phyloP scores from a whole-genome alignment of 2,797 vertebrate species.

The Halcyon smyrnensis region DNA sequence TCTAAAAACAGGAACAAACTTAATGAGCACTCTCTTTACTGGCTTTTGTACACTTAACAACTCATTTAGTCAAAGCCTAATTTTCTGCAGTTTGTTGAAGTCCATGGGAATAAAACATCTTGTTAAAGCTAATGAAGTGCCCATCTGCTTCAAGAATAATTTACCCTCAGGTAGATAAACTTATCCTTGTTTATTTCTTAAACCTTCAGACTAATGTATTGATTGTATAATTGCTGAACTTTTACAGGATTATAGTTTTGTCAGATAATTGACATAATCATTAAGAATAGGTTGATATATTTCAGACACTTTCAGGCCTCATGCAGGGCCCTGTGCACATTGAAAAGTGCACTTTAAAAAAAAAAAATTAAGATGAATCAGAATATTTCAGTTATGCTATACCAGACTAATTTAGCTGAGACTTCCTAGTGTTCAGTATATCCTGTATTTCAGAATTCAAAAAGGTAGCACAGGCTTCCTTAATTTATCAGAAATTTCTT shows the following conservation, averaged over 20 bases:
- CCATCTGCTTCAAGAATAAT: constrained; percentile 37
- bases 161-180: constrained; percentile 1
- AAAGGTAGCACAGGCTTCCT: background rate
- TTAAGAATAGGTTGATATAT: background rate
- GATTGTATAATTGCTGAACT: background rate
- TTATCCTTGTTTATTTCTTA: background rate
- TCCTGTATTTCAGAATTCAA: background rate
- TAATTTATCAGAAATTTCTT: background rate
- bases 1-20: background rate
- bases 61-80: background rate
- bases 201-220: background rate
- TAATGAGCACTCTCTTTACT: background rate
- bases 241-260: background rate
- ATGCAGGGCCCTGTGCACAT: background rate
- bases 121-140: constrained; percentile 27
- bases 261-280: background rate
- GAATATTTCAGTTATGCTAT: background rate
- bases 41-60: background rate
- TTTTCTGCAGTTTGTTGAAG: constrained; percentile 6
- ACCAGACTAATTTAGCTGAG: background rate
- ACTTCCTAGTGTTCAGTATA: background rate
- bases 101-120: background rate
- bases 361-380: background rate
- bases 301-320: background rate
- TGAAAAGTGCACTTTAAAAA: background rate